Conservation (phyloP, 2,797 vertebrate genomes). For the Syngnathus rostellatus region DNA sequence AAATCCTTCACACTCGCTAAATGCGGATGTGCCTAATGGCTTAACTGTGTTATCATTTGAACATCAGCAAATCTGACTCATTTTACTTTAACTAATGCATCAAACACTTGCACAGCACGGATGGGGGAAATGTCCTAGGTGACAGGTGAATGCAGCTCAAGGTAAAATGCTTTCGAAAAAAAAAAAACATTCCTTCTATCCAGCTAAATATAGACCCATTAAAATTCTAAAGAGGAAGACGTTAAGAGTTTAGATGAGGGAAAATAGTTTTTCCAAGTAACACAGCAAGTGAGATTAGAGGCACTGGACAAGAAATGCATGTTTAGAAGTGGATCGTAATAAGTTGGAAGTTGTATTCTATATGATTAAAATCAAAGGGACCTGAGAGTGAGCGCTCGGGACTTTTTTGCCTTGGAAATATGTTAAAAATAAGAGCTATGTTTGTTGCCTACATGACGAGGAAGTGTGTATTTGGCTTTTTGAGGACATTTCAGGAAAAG, state of each 20-base stretch:
- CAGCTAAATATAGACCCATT: conserved; percentile 65
- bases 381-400: not conserved
- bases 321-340: not conserved
- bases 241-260: conserved; percentile 13
- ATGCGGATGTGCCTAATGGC: conserved; percentile 41
- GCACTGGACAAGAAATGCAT: conserved; percentile 26
- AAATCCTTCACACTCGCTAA: not conserved
- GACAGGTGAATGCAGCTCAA: conserved; percentile 48
- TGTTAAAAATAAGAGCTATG: too few species aligned
- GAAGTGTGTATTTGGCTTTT: too few species aligned
- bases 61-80: conserved; percentile 31
- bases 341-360: conserved; percentile 11
- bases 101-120: conserved; percentile 20
- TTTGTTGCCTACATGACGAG: too few species aligned
- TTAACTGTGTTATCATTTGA: conserved; percentile 44
- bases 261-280: conserved; percentile 34
- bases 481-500: too few species aligned
- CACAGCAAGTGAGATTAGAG: conserved; percentile 29
- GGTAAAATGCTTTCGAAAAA: conserved; percentile 44
- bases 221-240: conserved; percentile 56
- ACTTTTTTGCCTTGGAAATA: conserved; percentile 8
- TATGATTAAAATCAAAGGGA: conserved; percentile 27
- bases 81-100: conserved; percentile 48
- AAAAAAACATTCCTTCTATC: conserved; percentile 41
- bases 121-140: conserved; percentile 49